phyloP scores from a whole-genome alignment of 2,113 vertebrate species.

The Galeopterus variegatus region DNA sequence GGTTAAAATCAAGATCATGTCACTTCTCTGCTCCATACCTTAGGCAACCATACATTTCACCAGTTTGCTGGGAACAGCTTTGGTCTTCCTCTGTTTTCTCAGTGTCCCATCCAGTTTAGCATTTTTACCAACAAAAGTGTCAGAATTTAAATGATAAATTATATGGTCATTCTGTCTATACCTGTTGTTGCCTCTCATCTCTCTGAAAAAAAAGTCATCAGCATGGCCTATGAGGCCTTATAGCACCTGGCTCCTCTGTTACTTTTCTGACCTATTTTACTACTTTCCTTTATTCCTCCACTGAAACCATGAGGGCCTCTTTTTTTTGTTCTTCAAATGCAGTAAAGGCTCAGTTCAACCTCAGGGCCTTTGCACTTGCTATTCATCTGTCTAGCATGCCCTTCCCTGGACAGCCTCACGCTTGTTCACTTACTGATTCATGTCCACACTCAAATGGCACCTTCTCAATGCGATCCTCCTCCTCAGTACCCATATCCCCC shows the following conservation, averaged over 20 bases:
- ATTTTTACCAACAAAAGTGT: neutral
- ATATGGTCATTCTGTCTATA: neutral
- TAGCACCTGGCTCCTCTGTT: neutral
- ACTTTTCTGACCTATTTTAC: neutral
- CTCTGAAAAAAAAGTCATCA: neutral
- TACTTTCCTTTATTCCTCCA: neutral
- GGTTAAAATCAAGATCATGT: neutral
- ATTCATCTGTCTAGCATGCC: neutral
- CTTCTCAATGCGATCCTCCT: neutral
- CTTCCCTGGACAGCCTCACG: neutral
- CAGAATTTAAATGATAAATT: neutral
- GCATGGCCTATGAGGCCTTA: neutral
- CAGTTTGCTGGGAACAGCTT: neutral
- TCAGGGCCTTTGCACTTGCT: neutral
- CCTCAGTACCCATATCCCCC: neutral
- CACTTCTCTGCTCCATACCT: neutral
- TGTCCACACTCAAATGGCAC: neutral
- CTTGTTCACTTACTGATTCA: neutral
- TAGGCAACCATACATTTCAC: neutral
- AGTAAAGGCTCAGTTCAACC: neutral
- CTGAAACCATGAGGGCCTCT: neutral
- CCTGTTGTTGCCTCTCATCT: neutral
- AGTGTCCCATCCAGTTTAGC: neutral
- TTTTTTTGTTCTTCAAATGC: neutral
- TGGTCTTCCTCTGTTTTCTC: neutral